Evolutionary conservation across 2,888 invertebrate species (phyloP), one percentile per base, ranked within the genome.

Genomic region (Ferdinandea cuprea): DNA sequence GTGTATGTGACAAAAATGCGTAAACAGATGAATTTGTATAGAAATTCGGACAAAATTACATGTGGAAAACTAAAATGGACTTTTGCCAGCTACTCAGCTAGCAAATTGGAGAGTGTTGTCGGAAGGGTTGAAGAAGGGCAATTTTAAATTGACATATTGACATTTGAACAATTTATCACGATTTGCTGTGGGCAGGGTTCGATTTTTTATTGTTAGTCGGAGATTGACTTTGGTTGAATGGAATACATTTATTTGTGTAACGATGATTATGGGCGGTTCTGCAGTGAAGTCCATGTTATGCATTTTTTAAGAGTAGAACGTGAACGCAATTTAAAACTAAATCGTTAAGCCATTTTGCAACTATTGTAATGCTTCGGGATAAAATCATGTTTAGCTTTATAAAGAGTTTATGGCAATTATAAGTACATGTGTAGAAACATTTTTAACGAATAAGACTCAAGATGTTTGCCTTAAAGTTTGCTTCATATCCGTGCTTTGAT

Each of bases 111-210:
- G 13, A 30, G 52, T 21, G 11, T 17, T 4, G 17, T 46, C 8
- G 54, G 21, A 65, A 44, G 80, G 44, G 50, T 65, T 59, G 74
- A n/a, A 9, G 32, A 44, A 32, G 19, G n/a, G 32, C 32, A 56
- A 15, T 86, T 86, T 86, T 87, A 86, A 87, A 84, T 71, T 85
- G 86, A 86, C 86, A 87, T 72, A 87, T 88, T 89, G 89, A 88
- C 89, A 88, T 87, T 87, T 87, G 86, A 87, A 89, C 88, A 88
- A 88, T 90, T 89, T 88, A 88, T 89, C 90, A 90, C 88, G 88
- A 90, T 89, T 89, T 89, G 87, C 87, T 87, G 86, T 87, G 88
- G 87, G 88, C 78, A 86, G 87, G 85, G 79, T 86, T 86, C 86
- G 37, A 61, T 54, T 61, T 66, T 52, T 61, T 48, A 48, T 44